These are phyloP conservation scores for Gnatocerus cornutus DNA, from an alignment of 2,888 invertebrate species.

Conservation along the genomic window DNA sequence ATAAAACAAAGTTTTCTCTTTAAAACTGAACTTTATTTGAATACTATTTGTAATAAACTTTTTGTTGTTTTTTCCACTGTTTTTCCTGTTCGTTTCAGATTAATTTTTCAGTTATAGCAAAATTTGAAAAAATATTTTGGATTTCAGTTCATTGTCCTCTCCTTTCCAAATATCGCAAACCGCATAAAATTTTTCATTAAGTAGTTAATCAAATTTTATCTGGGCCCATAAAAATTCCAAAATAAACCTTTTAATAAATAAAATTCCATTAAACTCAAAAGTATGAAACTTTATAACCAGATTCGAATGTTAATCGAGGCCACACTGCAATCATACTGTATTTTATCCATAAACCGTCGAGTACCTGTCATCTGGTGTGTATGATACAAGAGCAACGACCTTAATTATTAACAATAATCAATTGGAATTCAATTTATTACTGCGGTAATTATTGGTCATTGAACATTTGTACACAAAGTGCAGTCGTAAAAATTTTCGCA, in stretches of 20 bases:
- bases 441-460: slow-evolving; percentile 7
- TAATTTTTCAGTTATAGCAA: no score
- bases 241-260: slow-evolving; percentile 1
- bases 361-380: slow-evolving; percentile 32
- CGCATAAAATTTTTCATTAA: no score
- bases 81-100: no score
- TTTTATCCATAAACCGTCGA: slow-evolving; percentile 24
- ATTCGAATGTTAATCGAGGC: slow-evolving; percentile 20
- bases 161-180: no score
- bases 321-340: slow-evolving; percentile 20
- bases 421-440: slow-evolving; percentile 14
- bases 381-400: slow-evolving; percentile 26
- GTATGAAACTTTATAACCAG: neutral
- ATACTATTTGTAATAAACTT: no score
- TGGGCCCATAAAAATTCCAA: no score
- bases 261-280: slow-evolving; percentile 7
- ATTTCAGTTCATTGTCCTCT: no score
- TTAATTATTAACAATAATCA: slow-evolving; percentile 20
- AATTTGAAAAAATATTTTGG: no score
- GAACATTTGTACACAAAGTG: neutral
- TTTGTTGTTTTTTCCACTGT: no score
- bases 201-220: no score
- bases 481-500: slow-evolving; percentile 19
- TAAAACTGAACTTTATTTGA: no score
- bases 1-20: no score